phyloP scores from a whole-genome alignment of 2,888 invertebrate species.

The Flexamia atlantica region DNA sequence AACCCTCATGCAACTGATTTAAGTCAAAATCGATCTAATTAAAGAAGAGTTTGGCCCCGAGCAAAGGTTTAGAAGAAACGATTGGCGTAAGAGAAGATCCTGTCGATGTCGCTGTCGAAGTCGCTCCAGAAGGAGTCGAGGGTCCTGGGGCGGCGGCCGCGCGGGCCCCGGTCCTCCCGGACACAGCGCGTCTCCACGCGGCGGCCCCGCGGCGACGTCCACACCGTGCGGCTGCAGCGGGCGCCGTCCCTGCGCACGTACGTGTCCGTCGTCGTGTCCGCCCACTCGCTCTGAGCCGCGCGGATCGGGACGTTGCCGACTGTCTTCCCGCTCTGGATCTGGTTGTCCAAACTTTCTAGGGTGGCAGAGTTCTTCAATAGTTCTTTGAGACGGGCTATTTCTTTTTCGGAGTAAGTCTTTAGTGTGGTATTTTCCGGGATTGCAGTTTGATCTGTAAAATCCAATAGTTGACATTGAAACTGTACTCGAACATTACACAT shows the following conservation, averaged over 20 bases:
- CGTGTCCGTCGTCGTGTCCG: conserved; percentile 2
- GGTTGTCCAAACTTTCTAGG: background rate
- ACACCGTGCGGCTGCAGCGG: conserved; percentile 4
- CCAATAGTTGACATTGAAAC: no score
- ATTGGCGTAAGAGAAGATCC: background rate
- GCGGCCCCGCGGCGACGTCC: background rate
- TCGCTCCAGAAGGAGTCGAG: background rate
- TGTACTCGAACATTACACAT: no score
- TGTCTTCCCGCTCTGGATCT: background rate
- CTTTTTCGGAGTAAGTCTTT: background rate
- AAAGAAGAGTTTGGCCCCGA: no score
- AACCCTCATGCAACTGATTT: no score
- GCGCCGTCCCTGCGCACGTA: conserved; percentile 13
- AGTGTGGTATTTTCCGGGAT: background rate
- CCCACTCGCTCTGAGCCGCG: background rate
- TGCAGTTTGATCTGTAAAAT: background rate
- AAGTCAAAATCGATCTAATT: no score
- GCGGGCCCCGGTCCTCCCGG: background rate
- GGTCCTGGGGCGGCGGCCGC: background rate
- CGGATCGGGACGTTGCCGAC: background rate
- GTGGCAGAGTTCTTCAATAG: conserved; percentile 7
- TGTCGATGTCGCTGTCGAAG: background rate
- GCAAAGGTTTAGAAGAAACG: background rate
- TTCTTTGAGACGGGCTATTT: background rate
- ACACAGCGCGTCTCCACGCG: background rate